Evolutionary conservation across 1,140 invertebrate species (phyloP).

Genomic region (Scylla paramamosain): DNA sequence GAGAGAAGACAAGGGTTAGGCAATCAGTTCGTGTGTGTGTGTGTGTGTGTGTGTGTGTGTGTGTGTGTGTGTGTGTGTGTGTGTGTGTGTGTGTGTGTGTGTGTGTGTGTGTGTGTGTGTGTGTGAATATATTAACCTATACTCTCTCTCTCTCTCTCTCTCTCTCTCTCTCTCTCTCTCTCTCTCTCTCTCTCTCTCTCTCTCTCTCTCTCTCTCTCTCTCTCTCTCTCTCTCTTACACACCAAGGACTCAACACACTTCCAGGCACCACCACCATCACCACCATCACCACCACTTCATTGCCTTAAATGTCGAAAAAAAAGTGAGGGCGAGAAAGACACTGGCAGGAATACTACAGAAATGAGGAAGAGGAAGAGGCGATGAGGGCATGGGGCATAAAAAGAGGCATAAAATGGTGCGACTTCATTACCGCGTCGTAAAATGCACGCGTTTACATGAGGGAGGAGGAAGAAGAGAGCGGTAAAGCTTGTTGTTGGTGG

Average conservation of each 20-base stretch:
- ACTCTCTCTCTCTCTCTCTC: too few species aligned
- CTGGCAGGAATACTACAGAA: not conserved
- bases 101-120: not conserved
- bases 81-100: slow-evolving; percentile 3
- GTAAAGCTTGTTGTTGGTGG: not conserved
- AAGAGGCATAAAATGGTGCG: not conserved
- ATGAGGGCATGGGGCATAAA: not conserved
- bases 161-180: too few species aligned
- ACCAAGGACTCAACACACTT: not conserved
- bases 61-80: slow-evolving; percentile 9
- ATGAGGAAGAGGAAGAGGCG: not conserved
- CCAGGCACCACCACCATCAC: not conserved
- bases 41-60: slow-evolving; percentile 20
- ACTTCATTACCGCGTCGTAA: not conserved
- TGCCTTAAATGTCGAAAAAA: not conserved
- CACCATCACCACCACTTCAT: not conserved
- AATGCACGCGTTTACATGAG: not conserved
- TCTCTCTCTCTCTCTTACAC: too few species aligned
- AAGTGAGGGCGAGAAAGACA: not conserved
- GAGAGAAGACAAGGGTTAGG: not conserved
- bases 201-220: too few species aligned
- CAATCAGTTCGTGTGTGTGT: not conserved
- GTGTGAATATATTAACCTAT: not conserved
- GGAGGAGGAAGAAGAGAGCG: not conserved
- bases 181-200: too few species aligned